These are phyloP conservation scores for Oscheius onirici DNA, from an alignment of 2,888 invertebrate species.

Conservation along the genomic window DNA sequence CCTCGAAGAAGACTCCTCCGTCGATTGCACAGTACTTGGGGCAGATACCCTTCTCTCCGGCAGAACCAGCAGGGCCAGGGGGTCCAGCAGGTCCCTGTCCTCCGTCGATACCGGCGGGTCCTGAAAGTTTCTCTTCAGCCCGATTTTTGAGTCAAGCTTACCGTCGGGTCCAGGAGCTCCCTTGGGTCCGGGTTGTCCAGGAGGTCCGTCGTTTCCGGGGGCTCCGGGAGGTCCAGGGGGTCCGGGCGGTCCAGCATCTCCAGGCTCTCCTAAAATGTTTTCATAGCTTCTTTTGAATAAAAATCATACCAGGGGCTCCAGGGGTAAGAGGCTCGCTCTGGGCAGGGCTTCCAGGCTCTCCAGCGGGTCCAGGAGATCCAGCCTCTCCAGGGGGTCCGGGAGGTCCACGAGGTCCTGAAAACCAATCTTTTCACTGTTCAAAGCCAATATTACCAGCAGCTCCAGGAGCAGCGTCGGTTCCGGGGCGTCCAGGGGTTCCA, in stretches of 20 bases:
- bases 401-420: constrained; percentile 45
- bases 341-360: constrained; percentile 60
- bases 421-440: not conserved
- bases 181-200: constrained; percentile 53
- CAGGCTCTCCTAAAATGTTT: constrained; percentile 44
- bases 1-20: constrained; percentile 68
- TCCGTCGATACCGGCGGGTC: constrained; percentile 61
- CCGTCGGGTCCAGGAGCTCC: constrained; percentile 39
- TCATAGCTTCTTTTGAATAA: too few relatives aligned
- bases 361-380: constrained; percentile 61
- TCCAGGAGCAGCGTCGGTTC: constrained; percentile 62
- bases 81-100: constrained; percentile 58
- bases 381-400: constrained; percentile 54
- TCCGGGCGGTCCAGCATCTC: constrained; percentile 32
- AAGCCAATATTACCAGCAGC: constrained; percentile 39
- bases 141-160: constrained; percentile 44
- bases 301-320: too few relatives aligned
- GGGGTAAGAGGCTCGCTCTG: constrained; percentile 50
- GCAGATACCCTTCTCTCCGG: constrained; percentile 65
- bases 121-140: constrained; percentile 5
- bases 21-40: constrained; percentile 64
- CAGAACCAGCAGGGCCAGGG: constrained; percentile 59
- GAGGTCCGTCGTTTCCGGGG: constrained; percentile 59
- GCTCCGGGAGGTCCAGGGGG: constrained; percentile 55
- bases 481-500: constrained; percentile 61